Evolutionary conservation across 1,140 invertebrate species (phyloP).

Genomic region (Bacillus rossius): DNA sequence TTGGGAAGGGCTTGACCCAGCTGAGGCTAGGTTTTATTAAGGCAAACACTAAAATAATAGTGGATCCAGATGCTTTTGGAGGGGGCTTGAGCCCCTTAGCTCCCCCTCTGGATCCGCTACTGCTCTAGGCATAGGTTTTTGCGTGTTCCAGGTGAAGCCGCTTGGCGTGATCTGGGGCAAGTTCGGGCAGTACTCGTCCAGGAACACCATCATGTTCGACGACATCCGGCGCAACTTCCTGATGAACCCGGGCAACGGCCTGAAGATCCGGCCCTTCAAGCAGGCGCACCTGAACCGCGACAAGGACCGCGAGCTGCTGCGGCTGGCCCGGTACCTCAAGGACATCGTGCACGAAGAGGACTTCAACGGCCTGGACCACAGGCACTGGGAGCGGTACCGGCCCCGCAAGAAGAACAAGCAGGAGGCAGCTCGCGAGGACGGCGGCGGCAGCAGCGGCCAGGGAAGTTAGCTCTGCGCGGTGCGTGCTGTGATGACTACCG

Average conservation of each 20-base stretch:
- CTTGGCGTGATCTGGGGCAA: slow-evolving; percentile 96
- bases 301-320: slow-evolving; percentile 78
- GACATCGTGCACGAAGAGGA: slow-evolving; percentile 80
- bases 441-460: not conserved
- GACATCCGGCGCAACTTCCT: slow-evolving; percentile 96
- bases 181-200: slow-evolving; percentile 70
- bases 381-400: slow-evolving; percentile 84
- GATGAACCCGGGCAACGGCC: slow-evolving; percentile 94
- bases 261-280: slow-evolving; percentile 85
- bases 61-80: no score
- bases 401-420: slow-evolving; percentile 33
- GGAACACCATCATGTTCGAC: slow-evolving; percentile 98
- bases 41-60: no score
- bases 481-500: no score
- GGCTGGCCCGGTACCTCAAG: slow-evolving; percentile 78
- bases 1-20: no score
- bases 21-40: no score
- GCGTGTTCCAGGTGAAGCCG: slow-evolving; percentile 77
- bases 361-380: slow-evolving; percentile 80
- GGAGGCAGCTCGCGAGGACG: not conserved
- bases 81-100: no score
- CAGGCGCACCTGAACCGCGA: slow-evolving; percentile 84
- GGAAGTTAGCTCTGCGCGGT: no score
- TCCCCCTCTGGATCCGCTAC: no score
- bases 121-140: no score